phyloP scores from a whole-genome alignment of 2,113 vertebrate species.

The Pontoporia blainvillei region DNA sequence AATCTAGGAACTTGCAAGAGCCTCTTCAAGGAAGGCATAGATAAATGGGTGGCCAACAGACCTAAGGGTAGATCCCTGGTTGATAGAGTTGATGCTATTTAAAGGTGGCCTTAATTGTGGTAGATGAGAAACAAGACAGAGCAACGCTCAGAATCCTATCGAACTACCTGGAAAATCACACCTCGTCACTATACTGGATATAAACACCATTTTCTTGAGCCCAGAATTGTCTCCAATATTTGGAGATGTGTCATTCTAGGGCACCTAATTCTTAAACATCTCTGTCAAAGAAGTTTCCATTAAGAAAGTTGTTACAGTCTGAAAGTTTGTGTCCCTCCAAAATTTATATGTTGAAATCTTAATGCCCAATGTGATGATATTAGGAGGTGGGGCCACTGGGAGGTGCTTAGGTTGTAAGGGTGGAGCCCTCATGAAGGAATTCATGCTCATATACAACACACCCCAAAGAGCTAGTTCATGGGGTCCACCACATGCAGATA shows the following conservation, averaged over 20 bases:
- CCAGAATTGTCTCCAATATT: not conserved
- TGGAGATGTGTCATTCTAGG: not conserved
- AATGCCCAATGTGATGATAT: not conserved
- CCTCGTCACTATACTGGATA: not conserved
- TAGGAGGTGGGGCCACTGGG: not conserved
- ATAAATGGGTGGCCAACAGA: not conserved
- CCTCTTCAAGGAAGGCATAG: not conserved
- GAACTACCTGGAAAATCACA: not conserved
- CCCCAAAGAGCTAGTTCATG: not conserved
- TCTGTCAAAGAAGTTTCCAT: not conserved
- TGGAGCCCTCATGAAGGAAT: not conserved
- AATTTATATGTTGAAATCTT: not conserved
- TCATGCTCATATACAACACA: not conserved
- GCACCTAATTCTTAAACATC: not conserved
- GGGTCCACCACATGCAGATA: not conserved
- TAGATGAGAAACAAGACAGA: not conserved
- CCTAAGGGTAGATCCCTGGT: not conserved
- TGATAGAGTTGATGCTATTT: not conserved
- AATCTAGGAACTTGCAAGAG: not conserved
- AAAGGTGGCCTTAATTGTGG: not conserved
- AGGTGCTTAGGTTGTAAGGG: not conserved
- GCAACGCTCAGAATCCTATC: not conserved
- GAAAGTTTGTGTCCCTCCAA: not conserved
- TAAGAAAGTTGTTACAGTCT: not conserved
- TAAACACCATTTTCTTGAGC: not conserved